phyloP scores from a whole-genome alignment of 2,797 vertebrate species.

The Tinamus major region DNA sequence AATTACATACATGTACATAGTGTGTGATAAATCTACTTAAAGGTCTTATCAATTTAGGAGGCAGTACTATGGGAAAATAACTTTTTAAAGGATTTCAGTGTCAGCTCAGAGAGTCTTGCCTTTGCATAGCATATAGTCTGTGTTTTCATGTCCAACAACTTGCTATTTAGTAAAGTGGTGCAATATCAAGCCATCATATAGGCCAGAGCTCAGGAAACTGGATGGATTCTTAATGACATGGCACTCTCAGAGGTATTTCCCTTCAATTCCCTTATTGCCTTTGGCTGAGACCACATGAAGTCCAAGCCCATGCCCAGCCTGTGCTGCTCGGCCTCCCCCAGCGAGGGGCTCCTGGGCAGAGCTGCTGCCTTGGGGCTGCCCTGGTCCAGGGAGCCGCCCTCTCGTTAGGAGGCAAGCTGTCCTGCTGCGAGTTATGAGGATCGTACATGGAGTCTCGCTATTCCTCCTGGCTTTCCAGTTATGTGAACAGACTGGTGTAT shows the following conservation, averaged over 20 bases:
- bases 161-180: rapidly evolving
- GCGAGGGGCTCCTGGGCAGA: too few species aligned
- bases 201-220: background rate
- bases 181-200: rapidly evolving
- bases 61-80: background rate
- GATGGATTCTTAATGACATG: background rate
- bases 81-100: background rate
- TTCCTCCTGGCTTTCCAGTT: background rate
- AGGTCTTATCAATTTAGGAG: background rate
- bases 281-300: too few species aligned
- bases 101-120: background rate
- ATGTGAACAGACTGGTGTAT: background rate
- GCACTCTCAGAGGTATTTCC: rapidly evolving
- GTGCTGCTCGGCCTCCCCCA: too few species aligned
- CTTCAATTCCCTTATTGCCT: background rate
- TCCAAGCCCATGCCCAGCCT: too few species aligned
- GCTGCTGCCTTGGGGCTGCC: too few species aligned
- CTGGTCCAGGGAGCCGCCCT: rapidly evolving
- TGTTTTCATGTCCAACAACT: rapidly evolving
- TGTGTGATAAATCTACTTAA: background rate
- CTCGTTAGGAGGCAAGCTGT: rapidly evolving
- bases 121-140: rapidly evolving
- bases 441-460: rapidly evolving
- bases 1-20: background rate
- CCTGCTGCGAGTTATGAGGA: rapidly evolving